A percentile compares a stretch with the other conserved stretches of the same genome.
These are phyloP conservation scores for Scaptodrosophila latifasciaeformis DNA, from an alignment of 2,888 invertebrate genomes.

Conservation along the genomic window DNA sequence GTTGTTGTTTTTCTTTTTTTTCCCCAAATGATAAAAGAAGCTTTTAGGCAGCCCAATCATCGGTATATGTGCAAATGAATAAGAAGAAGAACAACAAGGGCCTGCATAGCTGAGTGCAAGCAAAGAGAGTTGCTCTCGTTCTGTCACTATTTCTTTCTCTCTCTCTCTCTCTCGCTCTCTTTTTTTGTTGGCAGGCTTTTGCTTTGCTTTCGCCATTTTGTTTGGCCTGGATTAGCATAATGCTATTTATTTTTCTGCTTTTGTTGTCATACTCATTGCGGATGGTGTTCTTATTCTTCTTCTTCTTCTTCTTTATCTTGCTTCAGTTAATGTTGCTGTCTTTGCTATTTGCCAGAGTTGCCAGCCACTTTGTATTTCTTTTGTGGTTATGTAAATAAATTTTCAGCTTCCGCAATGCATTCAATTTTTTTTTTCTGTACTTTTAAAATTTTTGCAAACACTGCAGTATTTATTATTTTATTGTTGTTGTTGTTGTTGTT, in stretches of 20 bases:
- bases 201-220: slow-evolving; percentile 62
- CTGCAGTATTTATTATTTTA: slow-evolving; percentile 2
- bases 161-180: background rate
- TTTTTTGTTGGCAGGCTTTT: slow-evolving; percentile 6
- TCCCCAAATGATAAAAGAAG: slow-evolving; percentile 2
- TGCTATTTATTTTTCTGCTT: slow-evolving; percentile 68
- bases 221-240: slow-evolving; percentile 69
- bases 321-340: slow-evolving; percentile 14
- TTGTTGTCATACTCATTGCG: slow-evolving; percentile 49
- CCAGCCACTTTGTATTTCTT: slow-evolving; percentile 49
- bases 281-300: slow-evolving; percentile 46
- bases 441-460: slow-evolving; percentile 3
- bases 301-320: background rate
- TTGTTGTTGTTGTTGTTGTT: background rate
- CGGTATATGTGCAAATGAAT: background rate
- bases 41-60: background rate
- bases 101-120: slow-evolving; percentile 4
- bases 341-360: slow-evolving; percentile 17
- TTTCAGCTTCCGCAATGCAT: slow-evolving; percentile 24
- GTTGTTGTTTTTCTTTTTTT: background rate
- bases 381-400: slow-evolving; percentile 52
- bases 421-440: slow-evolving; percentile 1
- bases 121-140: background rate
- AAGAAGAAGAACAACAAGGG: slow-evolving; percentile 8
- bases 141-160: slow-evolving; percentile 21